A percentile compares a stretch with the other conserved stretches of the same genome.
Evolutionary conservation across 1,140 invertebrate species (phyloP).

Genomic region (Solen grandis): DNA sequence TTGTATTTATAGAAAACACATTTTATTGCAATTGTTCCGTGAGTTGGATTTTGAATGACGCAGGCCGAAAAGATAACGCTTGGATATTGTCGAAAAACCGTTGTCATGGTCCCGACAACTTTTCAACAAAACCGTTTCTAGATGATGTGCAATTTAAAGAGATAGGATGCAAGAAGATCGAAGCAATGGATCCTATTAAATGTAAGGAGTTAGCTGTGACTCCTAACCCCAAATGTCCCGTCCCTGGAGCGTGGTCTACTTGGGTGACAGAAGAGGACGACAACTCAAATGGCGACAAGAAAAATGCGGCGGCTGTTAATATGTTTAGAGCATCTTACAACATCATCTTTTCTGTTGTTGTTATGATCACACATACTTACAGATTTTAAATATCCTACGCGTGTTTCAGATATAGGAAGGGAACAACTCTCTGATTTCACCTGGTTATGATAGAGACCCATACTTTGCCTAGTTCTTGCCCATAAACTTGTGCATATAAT

Average conservation of each 20-base stretch:
- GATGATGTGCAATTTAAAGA: background rate
- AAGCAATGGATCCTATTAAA: background rate
- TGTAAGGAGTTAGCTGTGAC: background rate
- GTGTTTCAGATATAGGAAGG: too few species aligned
- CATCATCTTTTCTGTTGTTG: too few species aligned
- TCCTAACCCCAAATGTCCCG: background rate
- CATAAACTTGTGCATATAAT: too few species aligned
- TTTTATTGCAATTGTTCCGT: slow-evolving; percentile 15
- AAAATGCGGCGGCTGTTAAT: too few species aligned
- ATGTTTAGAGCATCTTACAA: too few species aligned
- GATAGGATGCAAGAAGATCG: background rate
- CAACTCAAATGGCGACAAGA: background rate
- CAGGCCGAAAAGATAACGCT: background rate
- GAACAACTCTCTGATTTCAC: too few species aligned
- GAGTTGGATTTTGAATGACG: background rate
- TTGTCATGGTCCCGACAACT: background rate
- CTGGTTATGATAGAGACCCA: too few species aligned
- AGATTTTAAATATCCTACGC: too few species aligned
- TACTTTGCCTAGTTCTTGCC: too few species aligned
- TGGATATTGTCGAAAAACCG: background rate
- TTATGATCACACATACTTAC: too few species aligned
- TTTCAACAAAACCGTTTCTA: background rate
- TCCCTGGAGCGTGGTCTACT: background rate
- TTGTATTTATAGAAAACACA: slow-evolving; percentile 2
- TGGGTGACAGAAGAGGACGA: background rate